phyloP scores from a whole-genome alignment of 2,888 invertebrate genomes.

The Lasioglossum leucozonium region DNA sequence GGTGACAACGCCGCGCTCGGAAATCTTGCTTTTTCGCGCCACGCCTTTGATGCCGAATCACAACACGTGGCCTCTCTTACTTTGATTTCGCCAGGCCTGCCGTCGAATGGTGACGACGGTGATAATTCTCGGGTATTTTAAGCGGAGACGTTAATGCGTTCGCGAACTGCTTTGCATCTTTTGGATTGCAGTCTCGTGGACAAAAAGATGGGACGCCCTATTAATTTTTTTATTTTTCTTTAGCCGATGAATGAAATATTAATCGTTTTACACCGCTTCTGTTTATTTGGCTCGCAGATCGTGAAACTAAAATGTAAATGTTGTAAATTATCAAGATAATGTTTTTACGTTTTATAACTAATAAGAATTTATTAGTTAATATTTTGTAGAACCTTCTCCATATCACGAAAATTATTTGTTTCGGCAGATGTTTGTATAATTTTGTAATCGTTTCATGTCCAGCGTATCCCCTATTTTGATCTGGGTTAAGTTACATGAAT shows the following conservation, averaged over 20 bases:
- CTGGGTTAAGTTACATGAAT: no score
- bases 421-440: no score
- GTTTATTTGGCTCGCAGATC: background rate
- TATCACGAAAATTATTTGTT: background rate
- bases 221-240: no score
- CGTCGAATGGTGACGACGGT: slow-evolving; percentile 1
- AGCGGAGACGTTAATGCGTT: background rate
- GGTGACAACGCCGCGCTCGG: slow-evolving; percentile 49
- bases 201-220: background rate
- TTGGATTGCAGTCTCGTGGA: background rate
- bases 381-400: no score
- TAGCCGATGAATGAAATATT: background rate
- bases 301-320: background rate
- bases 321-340: no score
- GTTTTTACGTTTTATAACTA: no score
- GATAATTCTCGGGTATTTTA: background rate
- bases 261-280: no score
- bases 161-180: background rate
- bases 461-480: no score
- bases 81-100: slow-evolving; percentile 5
- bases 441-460: no score
- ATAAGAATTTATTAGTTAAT: no score
- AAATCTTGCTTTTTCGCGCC: slow-evolving; percentile 58
- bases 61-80: slow-evolving; percentile 13
- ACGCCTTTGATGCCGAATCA: slow-evolving; percentile 62